A percentile compares a stretch with the other conserved stretches of the same genome.
Evolutionary conservation across 2,888 invertebrate species (phyloP).

Genomic region (Lasiommata megera): DNA sequence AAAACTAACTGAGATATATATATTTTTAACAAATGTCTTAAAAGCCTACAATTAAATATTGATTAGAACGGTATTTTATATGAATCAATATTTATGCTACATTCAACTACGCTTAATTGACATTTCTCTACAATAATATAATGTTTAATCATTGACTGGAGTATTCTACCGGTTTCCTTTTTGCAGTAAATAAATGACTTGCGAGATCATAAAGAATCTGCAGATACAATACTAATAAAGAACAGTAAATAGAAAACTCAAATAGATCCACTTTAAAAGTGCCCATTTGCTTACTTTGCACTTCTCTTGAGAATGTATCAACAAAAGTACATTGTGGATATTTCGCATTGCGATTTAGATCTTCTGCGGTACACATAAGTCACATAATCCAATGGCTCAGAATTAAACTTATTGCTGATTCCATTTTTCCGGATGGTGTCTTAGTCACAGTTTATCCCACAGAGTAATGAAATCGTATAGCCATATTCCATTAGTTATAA

Average conservation of each 20-base stretch:
- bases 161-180: too few relatives aligned
- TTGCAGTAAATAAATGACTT: not conserved
- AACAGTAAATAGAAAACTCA: constrained; percentile 20
- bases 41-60: too few relatives aligned
- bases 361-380: constrained; percentile 11
- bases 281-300: constrained; percentile 27
- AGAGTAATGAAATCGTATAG: constrained; percentile 23
- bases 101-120: too few relatives aligned
- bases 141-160: too few relatives aligned
- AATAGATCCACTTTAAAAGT: constrained; percentile 23
- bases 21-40: too few relatives aligned
- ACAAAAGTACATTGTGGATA: constrained; percentile 15
- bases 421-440: constrained; percentile 30
- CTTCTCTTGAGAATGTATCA: constrained; percentile 14
- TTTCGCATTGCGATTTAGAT: constrained; percentile 2
- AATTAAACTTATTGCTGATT: constrained; percentile 19
- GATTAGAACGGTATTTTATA: too few relatives aligned
- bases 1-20: too few relatives aligned
- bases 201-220: not conserved
- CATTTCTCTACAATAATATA: too few relatives aligned
- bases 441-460: constrained; percentile 26
- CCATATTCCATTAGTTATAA: too few relatives aligned
- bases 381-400: not conserved
- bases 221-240: not conserved
- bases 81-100: too few relatives aligned